Percentiles rank a stretch among this genome's conserved stretches.
phyloP scores from a whole-genome alignment of 2,888 invertebrate species.

The Polyploca ridens region DNA sequence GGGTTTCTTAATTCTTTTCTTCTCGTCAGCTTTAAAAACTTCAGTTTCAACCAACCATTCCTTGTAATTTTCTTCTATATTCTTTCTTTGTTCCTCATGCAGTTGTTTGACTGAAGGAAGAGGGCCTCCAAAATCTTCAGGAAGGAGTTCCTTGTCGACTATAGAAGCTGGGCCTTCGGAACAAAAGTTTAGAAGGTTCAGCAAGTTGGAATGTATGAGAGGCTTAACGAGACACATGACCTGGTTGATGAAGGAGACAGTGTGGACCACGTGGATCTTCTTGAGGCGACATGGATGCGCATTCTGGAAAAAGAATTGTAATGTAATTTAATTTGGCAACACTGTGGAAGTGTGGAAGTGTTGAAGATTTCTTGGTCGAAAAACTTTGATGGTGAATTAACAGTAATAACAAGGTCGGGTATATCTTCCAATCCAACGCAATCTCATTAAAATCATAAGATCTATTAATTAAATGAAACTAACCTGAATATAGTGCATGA shows the following conservation, averaged over 20 bases:
- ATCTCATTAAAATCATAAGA: too few relatives aligned
- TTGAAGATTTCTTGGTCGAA: too few relatives aligned
- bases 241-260: conserved; percentile 88
- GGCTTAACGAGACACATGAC: conserved; percentile 87
- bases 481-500: conserved; percentile 88
- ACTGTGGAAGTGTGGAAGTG: neutral
- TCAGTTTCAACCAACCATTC: conserved; percentile 86
- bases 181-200: conserved; percentile 85
- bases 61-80: conserved; percentile 84
- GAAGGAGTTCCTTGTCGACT: conserved; percentile 72
- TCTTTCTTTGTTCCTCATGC: conserved; percentile 82
- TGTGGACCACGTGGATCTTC: conserved; percentile 87
- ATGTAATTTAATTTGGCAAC: conserved; percentile 5
- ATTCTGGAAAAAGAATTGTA: conserved; percentile 73
- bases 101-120: conserved; percentile 78
- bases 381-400: too few relatives aligned
- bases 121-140: conserved; percentile 86
- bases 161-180: conserved; percentile 79
- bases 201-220: conserved; percentile 85
- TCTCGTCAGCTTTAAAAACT: conserved; percentile 80
- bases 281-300: conserved; percentile 87
- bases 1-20: conserved; percentile 76
- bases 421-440: too few relatives aligned
- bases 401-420: too few relatives aligned
- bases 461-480: conserved; percentile 19